phyloP scores from a whole-genome alignment of 2,797 vertebrate species.

The Pantherophis vulpinus region DNA sequence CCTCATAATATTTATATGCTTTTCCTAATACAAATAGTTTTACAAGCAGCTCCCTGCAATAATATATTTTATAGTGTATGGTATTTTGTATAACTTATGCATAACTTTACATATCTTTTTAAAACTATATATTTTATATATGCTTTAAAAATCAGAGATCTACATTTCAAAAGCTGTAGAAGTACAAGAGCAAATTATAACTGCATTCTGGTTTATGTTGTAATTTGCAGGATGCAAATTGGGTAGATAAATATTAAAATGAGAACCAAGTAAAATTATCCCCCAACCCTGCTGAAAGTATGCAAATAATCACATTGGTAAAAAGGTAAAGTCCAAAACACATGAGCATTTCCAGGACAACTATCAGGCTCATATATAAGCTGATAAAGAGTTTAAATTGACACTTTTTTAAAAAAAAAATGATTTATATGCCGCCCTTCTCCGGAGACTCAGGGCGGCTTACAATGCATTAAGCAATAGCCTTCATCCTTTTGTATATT shows the following conservation, averaged over 20 bases:
- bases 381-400: neutral
- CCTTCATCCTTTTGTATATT: too few relatives aligned
- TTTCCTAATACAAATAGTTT: neutral
- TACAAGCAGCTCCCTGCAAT: neutral
- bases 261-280: neutral
- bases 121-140: neutral
- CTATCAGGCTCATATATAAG: neutral
- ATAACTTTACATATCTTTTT: neutral
- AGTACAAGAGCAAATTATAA: neutral
- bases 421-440: too few relatives aligned
- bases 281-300: neutral
- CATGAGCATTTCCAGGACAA: neutral
- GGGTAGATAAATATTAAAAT: neutral
- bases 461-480: too few relatives aligned
- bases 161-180: neutral
- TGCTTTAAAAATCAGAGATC: neutral
- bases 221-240: neutral
- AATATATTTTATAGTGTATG: neutral
- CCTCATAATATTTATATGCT: neutral
- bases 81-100: neutral
- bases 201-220: neutral
- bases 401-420: neutral
- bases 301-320: neutral
- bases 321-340: neutral
- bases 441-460: too few relatives aligned